These are phyloP conservation scores for Araneus ventricosus DNA, from an alignment of 1,140 invertebrate species.

Conservation along the genomic window DNA sequence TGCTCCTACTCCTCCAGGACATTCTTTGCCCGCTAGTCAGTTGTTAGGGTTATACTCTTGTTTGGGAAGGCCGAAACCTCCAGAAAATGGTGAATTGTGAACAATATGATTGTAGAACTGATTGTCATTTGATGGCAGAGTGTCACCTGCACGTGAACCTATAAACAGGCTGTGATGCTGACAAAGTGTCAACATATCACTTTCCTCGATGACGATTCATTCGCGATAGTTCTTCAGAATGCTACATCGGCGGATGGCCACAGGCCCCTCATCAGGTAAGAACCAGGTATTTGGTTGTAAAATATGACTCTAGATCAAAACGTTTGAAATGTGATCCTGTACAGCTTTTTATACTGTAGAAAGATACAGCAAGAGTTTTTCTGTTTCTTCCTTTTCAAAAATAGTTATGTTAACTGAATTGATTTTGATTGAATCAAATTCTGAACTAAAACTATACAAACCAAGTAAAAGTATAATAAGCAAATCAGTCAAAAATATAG, in stretches of 20 bases:
- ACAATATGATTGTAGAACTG: not conserved
- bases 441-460: too few species aligned
- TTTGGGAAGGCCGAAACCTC: conserved; percentile 54
- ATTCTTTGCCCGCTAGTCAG: conserved; percentile 68
- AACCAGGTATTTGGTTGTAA: not conserved
- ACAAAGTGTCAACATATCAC: conserved; percentile 48
- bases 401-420: too few species aligned
- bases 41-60: conserved; percentile 68
- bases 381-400: too few species aligned
- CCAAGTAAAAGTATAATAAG: too few species aligned
- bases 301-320: not conserved
- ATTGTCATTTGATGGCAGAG: not conserved
- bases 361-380: not conserved
- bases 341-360: not conserved
- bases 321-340: not conserved
- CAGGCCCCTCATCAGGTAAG: not conserved
- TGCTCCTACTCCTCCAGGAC: conserved; percentile 44
- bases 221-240: not conserved
- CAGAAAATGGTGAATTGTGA: conserved; percentile 70
- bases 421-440: too few species aligned
- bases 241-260: not conserved
- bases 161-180: not conserved
- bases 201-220: not conserved
- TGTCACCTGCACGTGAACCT: not conserved
- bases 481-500: too few species aligned